These are phyloP conservation scores for Ectemnius lituratus DNA, from an alignment of 2,888 invertebrate genomes.

Conservation along the genomic window DNA sequence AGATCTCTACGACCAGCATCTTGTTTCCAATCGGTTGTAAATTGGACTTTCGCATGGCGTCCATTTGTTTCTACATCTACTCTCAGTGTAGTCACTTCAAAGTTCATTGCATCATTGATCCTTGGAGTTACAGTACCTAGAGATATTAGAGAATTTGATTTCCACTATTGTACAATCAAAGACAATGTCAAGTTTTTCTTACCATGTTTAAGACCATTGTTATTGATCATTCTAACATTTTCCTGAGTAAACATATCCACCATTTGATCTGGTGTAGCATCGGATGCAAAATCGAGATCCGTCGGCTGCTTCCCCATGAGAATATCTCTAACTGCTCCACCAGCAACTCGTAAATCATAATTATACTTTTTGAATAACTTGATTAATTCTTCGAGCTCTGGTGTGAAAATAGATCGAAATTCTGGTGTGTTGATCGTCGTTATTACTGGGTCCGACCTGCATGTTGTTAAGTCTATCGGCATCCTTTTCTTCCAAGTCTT, in stretches of 20 bases:
- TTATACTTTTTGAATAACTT: slow-evolving; percentile 88
- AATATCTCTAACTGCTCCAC: slow-evolving; percentile 96
- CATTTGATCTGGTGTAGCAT: slow-evolving; percentile 97
- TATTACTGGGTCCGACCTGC: slow-evolving; percentile 84
- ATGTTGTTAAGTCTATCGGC: slow-evolving; percentile 61
- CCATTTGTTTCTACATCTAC: slow-evolving; percentile 96
- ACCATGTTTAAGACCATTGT: slow-evolving; percentile 95
- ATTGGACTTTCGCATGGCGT: slow-evolving; percentile 95
- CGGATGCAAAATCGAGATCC: slow-evolving; percentile 98
- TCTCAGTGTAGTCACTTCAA: slow-evolving; percentile 95
- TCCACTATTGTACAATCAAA: background rate
- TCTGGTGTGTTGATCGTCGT: slow-evolving; percentile 86
- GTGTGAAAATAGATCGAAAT: slow-evolving; percentile 89
- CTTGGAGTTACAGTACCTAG: slow-evolving; percentile 91
- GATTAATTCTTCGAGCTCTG: slow-evolving; percentile 86
- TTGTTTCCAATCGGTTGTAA: slow-evolving; percentile 94
- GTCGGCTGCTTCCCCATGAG: slow-evolving; percentile 88
- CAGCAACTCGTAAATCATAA: slow-evolving; percentile 95
- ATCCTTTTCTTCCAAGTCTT: slow-evolving; percentile 55
- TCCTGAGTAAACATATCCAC: slow-evolving; percentile 93
- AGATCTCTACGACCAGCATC: slow-evolving; percentile 98
- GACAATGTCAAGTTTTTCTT: background rate
- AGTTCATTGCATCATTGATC: slow-evolving; percentile 95
- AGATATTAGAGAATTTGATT: background rate
- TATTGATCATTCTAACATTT: slow-evolving; percentile 91